phyloP scores from a whole-genome alignment of 2,113 vertebrate species.

The Clarias magur region DNA sequence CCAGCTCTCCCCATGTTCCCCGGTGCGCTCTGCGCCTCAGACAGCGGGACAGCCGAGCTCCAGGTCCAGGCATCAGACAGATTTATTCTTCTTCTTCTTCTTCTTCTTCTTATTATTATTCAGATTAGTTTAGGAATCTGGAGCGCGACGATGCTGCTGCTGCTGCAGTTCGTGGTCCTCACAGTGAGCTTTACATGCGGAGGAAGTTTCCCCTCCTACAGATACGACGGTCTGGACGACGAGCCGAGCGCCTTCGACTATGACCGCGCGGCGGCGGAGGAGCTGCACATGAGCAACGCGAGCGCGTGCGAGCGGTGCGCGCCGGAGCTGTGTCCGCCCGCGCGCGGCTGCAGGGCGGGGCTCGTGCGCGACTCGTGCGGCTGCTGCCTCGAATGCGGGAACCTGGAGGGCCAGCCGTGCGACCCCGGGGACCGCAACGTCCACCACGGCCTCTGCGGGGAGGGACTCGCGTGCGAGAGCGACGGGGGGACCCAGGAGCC shows the following conservation, averaged over 20 bases:
- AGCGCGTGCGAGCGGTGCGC: conserved; percentile 64
- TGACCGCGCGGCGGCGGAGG: conserved; percentile 47
- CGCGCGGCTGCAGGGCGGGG: conserved; percentile 69
- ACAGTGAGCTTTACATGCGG: conserved; percentile 14
- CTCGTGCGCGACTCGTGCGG: conserved; percentile 67
- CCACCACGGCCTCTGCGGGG: conserved; percentile 71
- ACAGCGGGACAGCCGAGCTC: background rate
- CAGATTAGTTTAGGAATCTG: no score
- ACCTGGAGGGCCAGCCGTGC: conserved; percentile 75
- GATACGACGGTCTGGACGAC: conserved; percentile 42
- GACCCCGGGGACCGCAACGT: conserved; percentile 61
- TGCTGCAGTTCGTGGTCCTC: background rate
- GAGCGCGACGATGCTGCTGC: conserved; percentile 26
- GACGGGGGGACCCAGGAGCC: conserved; percentile 59
- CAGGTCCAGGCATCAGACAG: background rate
- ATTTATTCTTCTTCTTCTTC: no score
- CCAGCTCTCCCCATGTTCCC: background rate
- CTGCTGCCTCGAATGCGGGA: conserved; percentile 77
- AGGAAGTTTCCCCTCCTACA: conserved; percentile 47
- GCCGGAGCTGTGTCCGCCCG: conserved; percentile 65
- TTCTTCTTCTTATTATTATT: no score
- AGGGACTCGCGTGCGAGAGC: conserved; percentile 65
- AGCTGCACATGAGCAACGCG: conserved; percentile 35
- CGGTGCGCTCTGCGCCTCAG: background rate
- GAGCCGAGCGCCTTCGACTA: conserved; percentile 57